Percentiles rank a stretch among this genome's conserved stretches.
phyloP scores from a whole-genome alignment of 2,113 vertebrate species.

The Corvus cornix region DNA sequence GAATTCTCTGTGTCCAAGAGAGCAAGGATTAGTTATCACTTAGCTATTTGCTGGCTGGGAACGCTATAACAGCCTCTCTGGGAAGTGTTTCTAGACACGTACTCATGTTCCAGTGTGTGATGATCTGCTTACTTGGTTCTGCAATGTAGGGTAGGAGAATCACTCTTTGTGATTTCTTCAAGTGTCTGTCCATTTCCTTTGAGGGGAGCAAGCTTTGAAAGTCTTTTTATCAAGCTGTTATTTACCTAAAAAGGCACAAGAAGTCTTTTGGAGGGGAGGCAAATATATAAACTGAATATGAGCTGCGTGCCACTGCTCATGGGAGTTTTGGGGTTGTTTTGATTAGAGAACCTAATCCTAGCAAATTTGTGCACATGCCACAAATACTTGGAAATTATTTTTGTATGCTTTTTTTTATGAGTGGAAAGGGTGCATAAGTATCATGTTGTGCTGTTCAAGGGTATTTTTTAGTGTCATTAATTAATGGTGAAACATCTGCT shows the following conservation, averaged over 20 bases:
- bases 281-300: background rate
- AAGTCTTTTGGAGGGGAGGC: background rate
- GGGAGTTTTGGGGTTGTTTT: background rate
- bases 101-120: background rate
- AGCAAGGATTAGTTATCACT: background rate
- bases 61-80: background rate
- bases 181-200: background rate
- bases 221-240: background rate
- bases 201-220: background rate
- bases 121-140: background rate
- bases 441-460: background rate
- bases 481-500: constrained; percentile 21
- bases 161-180: background rate
- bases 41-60: background rate
- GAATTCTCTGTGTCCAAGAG: background rate
- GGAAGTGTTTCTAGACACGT: background rate
- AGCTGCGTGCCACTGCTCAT: background rate
- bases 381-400: background rate
- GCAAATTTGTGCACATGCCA: background rate
- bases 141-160: background rate
- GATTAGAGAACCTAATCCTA: background rate
- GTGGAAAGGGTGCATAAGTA: background rate
- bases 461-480: background rate
- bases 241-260: background rate
- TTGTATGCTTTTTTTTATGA: background rate